Base-by-base conservation (phyloP, 2,888 invertebrate genomes). In the Plebejus anna region DNA sequence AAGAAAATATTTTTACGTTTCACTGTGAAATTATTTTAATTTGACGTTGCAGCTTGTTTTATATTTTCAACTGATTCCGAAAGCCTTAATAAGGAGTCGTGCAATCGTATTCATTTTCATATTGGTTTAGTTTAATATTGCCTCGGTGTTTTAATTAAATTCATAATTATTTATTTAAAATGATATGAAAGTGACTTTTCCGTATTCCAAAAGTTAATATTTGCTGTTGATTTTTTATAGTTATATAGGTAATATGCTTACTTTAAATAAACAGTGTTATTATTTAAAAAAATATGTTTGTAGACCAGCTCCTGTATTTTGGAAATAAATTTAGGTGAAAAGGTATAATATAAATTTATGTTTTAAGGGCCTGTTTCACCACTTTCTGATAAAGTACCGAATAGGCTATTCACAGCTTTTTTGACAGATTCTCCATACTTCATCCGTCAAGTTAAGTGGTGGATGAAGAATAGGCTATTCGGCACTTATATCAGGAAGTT, bases 31-130 rank as follows among this genome's bases (percentile, higher is more conserved):
- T 61, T 11, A 61, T 61, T 61, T 66, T 66, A 11, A 66, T 13
- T 32, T 1, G 13, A 36, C 1, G 32, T 32, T 32, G 66, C 32
- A 66, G 32, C 32, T 32, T 16, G 66, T 66, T 32, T 32, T 66
- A 66, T 66, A 66, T 5, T 66, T 66, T 36, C 32, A 66, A 13
- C 32, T 22, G 66, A 66, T 66, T 36, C 16, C 11, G 11, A 61
- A 66, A 66, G 66, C 66, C 66, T 66, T 66, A 66, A 5, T 66
- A 66, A 32, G 66, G 66, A 66, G 66, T 66, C 32, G 13, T 66
- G 16, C 66, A 66, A 66, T 32, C 66, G 66, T 32, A 66, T 66
- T 66, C 32, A 66, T 66, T 66, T 66, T 28, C 66, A 36, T 66
- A 66, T 66, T 66, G 66, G 66, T 66, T 66, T 16, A 32, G 36